phyloP scores from a whole-genome alignment of 2,797 vertebrate species.

The Rachycentron canadum region DNA sequence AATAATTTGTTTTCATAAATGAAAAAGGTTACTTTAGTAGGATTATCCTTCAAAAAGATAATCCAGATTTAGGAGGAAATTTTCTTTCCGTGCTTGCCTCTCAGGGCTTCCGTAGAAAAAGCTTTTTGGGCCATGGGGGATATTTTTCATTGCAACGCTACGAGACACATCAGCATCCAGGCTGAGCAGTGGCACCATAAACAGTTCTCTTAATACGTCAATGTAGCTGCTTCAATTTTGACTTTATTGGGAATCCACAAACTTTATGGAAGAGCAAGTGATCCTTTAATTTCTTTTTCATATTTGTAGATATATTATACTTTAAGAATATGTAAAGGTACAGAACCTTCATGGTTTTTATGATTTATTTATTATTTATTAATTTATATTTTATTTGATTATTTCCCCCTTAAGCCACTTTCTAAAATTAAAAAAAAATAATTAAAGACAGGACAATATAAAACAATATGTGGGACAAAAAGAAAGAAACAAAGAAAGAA shows the following conservation, averaged over 20 bases:
- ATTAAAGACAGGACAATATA: too few relatives aligned
- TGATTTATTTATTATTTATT: not conserved
- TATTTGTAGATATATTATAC: not conserved
- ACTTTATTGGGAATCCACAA: not conserved
- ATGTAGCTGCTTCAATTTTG: not conserved
- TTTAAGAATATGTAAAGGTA: not conserved
- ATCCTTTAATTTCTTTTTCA: not conserved
- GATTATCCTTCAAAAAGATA: too few relatives aligned
- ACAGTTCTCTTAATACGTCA: not conserved
- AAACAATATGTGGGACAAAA: too few relatives aligned
- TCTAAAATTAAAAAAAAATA: too few relatives aligned
- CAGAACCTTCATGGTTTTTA: not conserved
- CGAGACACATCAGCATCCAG: not conserved
- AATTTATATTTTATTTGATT: not conserved
- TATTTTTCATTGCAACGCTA: not conserved
- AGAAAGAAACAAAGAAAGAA: too few relatives aligned
- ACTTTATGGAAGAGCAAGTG: not conserved
- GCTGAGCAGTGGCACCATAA: not conserved
- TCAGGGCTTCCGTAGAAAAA: not conserved
- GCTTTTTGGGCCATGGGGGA: not conserved
- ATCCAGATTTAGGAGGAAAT: too few relatives aligned
- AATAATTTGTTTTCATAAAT: too few relatives aligned
- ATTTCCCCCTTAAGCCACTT: too few relatives aligned
- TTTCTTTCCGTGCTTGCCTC: too few relatives aligned
- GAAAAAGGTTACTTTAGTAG: too few relatives aligned